These are phyloP conservation scores for Drosophila littoralis DNA, from an alignment of 1,140 invertebrate genomes.

Conservation along the genomic window DNA sequence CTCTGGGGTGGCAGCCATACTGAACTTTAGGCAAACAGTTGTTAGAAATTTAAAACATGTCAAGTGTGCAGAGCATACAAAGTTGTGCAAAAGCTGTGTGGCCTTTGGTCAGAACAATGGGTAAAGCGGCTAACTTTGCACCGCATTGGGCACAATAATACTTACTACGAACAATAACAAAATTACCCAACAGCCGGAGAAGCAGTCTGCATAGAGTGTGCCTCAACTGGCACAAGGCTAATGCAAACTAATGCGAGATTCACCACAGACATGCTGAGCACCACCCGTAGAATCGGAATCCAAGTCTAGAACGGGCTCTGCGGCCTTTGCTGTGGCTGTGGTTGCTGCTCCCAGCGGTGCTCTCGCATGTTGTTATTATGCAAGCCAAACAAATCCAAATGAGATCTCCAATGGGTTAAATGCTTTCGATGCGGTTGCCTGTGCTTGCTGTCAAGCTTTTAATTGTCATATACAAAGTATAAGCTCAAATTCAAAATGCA, in stretches of 20 bases:
- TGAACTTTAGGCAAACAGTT: conserved; percentile 38
- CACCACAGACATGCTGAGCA: conserved; percentile 43
- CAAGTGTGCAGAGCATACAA: conserved; percentile 58
- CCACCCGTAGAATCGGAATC: conserved; percentile 29
- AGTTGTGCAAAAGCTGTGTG: conserved; percentile 62
- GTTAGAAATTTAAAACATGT: conserved; percentile 73
- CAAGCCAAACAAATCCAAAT: conserved; percentile 55
- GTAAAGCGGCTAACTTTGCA: conserved; percentile 51
- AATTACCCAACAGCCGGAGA: conserved; percentile 46
- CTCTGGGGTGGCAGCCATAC: conserved; percentile 43
- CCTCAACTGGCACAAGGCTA: conserved; percentile 51
- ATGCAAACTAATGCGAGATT: conserved; percentile 71
- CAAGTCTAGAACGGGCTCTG: conserved; percentile 6
- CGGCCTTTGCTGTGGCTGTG: conserved; percentile 26
- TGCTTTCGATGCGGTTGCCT: conserved; percentile 59
- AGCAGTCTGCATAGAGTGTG: conserved; percentile 2
- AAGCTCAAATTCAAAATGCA: conserved; percentile 51
- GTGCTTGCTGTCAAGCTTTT: conserved; percentile 41
- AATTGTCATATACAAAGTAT: conserved; percentile 51
- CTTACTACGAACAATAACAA: conserved; percentile 60
- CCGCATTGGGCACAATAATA: conserved; percentile 72
- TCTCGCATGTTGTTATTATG: conserved; percentile 45
- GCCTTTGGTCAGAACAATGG: conserved; percentile 39
- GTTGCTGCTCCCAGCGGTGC: conserved; percentile 15
- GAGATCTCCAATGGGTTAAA: conserved; percentile 61